Conservation (phyloP, 2,888 invertebrate species). For the Pimpla rufipes region DNA sequence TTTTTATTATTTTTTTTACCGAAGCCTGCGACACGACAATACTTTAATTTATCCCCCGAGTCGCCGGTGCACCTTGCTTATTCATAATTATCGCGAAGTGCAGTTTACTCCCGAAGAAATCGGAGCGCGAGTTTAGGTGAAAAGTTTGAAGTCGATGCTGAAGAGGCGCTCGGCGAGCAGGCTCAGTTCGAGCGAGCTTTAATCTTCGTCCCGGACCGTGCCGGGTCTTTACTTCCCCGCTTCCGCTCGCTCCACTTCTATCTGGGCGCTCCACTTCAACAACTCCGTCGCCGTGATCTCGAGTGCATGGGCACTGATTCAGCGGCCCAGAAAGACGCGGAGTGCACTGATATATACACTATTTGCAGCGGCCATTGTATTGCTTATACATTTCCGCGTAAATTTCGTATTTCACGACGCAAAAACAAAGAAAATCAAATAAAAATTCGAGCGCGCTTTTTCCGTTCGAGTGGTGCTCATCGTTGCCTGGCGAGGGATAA, state of each 20-base stretch:
- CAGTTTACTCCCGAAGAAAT: not conserved
- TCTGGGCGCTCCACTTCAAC: conserved; percentile 6
- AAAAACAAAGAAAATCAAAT: too few relatives aligned
- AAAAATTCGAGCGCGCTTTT: too few relatives aligned
- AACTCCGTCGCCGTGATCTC: conserved; percentile 33
- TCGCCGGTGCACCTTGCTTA: not conserved
- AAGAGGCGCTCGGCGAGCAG: conserved; percentile 29
- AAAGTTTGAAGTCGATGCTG: conserved; percentile 39
- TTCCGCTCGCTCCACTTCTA: conserved; percentile 6
- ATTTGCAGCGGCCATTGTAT: not conserved
- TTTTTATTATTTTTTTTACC: not conserved
- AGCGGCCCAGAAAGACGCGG: not conserved
- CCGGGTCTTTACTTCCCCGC: not conserved
- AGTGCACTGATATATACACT: not conserved
- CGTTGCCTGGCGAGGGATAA: too few relatives aligned
- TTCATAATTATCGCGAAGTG: not conserved
- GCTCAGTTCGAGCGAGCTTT: conserved; percentile 36
- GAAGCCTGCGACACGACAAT: not conserved
- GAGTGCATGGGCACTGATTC: conserved; percentile 21
- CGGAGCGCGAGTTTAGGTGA: conserved; percentile 41
- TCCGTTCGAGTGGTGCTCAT: too few relatives aligned
- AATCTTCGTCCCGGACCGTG: conserved; percentile 36
- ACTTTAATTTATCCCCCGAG: not conserved
- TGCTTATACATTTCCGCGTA: not conserved
- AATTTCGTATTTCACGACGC: not conserved